Conservation (phyloP, 2,888 invertebrate species). For the Drosophila longiperda region DNA sequence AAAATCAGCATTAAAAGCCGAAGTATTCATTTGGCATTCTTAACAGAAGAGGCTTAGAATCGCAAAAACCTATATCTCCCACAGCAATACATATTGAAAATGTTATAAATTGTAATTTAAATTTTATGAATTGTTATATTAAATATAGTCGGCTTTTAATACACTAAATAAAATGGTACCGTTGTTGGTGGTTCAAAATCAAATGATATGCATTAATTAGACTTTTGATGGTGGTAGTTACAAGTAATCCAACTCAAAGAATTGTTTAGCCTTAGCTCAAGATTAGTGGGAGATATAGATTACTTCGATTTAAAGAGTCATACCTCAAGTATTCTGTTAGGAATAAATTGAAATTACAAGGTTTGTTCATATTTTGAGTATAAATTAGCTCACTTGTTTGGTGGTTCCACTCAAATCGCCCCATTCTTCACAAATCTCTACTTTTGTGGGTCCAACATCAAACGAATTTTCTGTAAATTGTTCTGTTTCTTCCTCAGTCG, state of each 20-base stretch:
- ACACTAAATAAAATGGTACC: not conserved
- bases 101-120: not conserved
- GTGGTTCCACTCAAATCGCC: not conserved
- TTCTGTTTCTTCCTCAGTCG: not conserved
- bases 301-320: not conserved
- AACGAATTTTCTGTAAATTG: not conserved
- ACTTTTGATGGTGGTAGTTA: not conserved
- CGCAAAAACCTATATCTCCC: not conserved
- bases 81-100: not conserved
- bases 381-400: not conserved
- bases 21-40: not conserved
- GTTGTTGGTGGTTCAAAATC: not conserved
- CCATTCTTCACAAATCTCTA: not conserved
- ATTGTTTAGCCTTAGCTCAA: not conserved
- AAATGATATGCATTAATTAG: not conserved
- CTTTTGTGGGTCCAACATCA: slow-evolving; percentile 1
- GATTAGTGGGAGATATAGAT: not conserved
- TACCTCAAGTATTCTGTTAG: not conserved
- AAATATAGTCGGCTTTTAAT: not conserved
- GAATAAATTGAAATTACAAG: not conserved
- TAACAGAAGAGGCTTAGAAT: not conserved
- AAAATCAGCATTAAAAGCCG: not conserved
- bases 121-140: not conserved
- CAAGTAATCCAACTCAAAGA: not conserved
- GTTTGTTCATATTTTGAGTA: not conserved